A percentile compares a stretch with the other conserved stretches of the same genome.
Conservation (phyloP, 2,888 invertebrate species). For the Trachelus stipa region DNA sequence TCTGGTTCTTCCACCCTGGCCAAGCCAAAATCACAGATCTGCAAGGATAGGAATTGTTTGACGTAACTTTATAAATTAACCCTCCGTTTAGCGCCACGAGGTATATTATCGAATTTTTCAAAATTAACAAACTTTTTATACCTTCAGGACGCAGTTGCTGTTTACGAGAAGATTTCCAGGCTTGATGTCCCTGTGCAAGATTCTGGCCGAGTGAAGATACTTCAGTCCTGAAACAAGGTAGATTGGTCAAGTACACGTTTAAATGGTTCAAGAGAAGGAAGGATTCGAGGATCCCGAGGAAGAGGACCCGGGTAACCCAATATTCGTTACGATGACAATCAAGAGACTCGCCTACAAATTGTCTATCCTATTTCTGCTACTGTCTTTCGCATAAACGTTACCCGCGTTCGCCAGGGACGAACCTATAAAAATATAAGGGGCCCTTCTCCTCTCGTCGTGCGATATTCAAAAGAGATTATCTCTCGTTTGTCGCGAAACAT, state of each 20-base stretch:
- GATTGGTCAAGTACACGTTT: not conserved
- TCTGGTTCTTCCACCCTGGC: constrained; percentile 98
- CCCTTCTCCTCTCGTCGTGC: not conserved
- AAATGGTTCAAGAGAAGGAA: not conserved
- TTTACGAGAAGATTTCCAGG: constrained; percentile 99
- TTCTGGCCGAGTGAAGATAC: constrained; percentile 98
- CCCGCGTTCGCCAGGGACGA: not conserved
- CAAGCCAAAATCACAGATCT: constrained; percentile 99
- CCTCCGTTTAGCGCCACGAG: not conserved
- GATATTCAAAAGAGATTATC: constrained; percentile 23
- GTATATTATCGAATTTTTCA: not conserved
- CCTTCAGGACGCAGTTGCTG: constrained; percentile 98
- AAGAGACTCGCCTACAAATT: not conserved
- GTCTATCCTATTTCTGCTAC: not conserved
- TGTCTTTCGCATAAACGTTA: not conserved
- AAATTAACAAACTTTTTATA: constrained; percentile 53
- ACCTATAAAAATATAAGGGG: not conserved
- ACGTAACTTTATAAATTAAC: constrained; percentile 22
- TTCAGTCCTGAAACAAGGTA: constrained; percentile 80
- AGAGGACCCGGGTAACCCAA: not conserved
- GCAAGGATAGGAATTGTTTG: constrained; percentile 19
- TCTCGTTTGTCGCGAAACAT: constrained; percentile 8
- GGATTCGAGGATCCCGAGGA: not conserved
- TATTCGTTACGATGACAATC: not conserved
- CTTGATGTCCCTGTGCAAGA: constrained; percentile 98